Evolutionary conservation across 2,113 vertebrate species (phyloP).

Genomic region (Meleagris gallopavo): DNA sequence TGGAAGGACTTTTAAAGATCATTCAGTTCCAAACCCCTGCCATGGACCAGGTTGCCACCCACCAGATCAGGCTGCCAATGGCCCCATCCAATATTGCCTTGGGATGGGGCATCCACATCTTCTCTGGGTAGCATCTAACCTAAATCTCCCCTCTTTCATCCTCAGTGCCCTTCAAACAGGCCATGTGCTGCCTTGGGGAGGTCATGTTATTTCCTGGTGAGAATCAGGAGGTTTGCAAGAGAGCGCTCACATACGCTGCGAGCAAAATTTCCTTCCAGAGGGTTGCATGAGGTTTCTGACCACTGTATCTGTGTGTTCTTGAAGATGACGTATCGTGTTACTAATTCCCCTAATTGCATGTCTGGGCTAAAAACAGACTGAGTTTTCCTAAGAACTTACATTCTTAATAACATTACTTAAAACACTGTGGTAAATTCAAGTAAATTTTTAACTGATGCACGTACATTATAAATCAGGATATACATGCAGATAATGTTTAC

Average conservation of each 20-base stretch:
- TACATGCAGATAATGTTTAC: slow-evolving; percentile 74
- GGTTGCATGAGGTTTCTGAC: slow-evolving; percentile 64
- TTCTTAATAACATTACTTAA: slow-evolving; percentile 73
- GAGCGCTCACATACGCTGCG: neutral
- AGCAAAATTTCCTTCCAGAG: slow-evolving; percentile 53
- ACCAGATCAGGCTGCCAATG: too few species aligned
- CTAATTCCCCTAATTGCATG: slow-evolving; percentile 83
- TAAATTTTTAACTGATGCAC: slow-evolving; percentile 45
- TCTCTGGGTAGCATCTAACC: too few species aligned
- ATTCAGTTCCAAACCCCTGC: too few species aligned
- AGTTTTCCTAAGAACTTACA: slow-evolving; percentile 81
- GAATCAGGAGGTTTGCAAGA: neutral
- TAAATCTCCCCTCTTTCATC: neutral
- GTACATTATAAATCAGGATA: slow-evolving; percentile 64
- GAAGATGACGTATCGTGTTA: slow-evolving; percentile 74
- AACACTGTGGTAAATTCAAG: slow-evolving; percentile 71
- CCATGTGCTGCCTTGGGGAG: neutral
- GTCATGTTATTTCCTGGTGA: neutral
- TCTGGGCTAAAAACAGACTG: slow-evolving; percentile 81
- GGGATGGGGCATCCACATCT: too few species aligned
- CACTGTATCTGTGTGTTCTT: slow-evolving; percentile 47
- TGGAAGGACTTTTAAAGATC: too few species aligned
- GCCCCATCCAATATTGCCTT: too few species aligned
- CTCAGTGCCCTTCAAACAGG: neutral
- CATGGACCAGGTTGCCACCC: too few species aligned